These are phyloP conservation scores for Dolichopus griseipennis DNA, from an alignment of 2,888 invertebrate genomes.

Conservation along the genomic window DNA sequence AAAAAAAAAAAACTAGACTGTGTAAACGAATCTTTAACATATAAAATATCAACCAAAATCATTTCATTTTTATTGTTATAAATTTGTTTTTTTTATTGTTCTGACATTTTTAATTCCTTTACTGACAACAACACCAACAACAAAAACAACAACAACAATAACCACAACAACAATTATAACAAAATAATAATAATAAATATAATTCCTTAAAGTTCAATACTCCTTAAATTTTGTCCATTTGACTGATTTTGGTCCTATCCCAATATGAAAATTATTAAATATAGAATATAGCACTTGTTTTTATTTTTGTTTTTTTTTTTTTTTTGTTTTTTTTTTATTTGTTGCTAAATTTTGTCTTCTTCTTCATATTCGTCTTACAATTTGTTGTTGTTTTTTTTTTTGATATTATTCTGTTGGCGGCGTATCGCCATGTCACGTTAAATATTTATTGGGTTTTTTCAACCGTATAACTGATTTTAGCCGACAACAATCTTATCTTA, in stretches of 20 bases:
- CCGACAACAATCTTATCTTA: slow-evolving; percentile 12
- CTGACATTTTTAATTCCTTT: no score
- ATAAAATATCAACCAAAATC: not conserved
- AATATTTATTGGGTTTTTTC: not conserved
- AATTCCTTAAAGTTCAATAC: not conserved
- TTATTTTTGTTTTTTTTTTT: not conserved
- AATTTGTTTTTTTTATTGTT: no score
- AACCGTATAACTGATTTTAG: slow-evolving; percentile 5
- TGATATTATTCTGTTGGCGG: slow-evolving; percentile 1
- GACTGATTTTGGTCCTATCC: slow-evolving; percentile 10
- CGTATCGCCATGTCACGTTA: slow-evolving; percentile 8
- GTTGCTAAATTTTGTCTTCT: no score
- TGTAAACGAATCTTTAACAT: not conserved
- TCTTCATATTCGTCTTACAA: no score
- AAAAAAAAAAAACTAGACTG: no score
- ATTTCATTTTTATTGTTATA: not conserved
- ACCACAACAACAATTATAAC: no score
- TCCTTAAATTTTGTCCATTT: not conserved
- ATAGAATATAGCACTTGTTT: not conserved
- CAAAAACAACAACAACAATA: no score
- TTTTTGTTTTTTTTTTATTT: not conserved
- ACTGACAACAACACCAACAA: no score
- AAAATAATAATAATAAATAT: not conserved
- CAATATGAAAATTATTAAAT: slow-evolving; percentile 9
- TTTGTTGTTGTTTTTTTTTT: not conserved